A percentile compares a stretch with the other conserved stretches of the same genome.
Conservation (phyloP, 2,113 vertebrate genomes). For the Paracanthobrama guichenoti region DNA sequence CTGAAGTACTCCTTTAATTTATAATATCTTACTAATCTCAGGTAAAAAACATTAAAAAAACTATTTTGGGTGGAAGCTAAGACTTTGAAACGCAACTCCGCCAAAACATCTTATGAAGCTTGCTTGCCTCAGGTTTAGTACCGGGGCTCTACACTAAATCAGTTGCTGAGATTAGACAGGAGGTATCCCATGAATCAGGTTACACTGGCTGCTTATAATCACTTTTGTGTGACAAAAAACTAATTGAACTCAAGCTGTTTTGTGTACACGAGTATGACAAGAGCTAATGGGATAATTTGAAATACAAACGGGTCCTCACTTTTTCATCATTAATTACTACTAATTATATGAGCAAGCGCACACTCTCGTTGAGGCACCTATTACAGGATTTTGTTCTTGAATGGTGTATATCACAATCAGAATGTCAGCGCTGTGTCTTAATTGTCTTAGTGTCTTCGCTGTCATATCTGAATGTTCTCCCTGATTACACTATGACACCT, state of each 20-base stretch:
- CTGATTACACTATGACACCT: constrained; percentile 9
- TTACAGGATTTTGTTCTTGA: constrained; percentile 80
- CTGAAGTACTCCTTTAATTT: too few relatives aligned
- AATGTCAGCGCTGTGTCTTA: constrained; percentile 39
- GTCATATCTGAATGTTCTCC: not conserved
- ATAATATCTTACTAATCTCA: not conserved
- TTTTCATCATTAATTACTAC: constrained; percentile 99
- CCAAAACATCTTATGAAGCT: not conserved
- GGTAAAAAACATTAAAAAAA: not conserved
- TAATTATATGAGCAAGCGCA: constrained; percentile 98
- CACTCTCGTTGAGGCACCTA: constrained; percentile 88
- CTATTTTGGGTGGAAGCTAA: not conserved
- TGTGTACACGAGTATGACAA: constrained; percentile 98
- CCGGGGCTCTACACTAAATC: constrained; percentile 32
- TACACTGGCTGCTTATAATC: constrained; percentile 76
- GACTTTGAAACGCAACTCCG: not conserved
- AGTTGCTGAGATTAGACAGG: constrained; percentile 53
- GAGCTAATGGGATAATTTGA: constrained; percentile 99
- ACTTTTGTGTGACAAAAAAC: constrained; percentile 86
- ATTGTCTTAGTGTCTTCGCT: constrained; percentile 4
- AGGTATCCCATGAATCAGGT: constrained; percentile 58
- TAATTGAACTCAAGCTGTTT: constrained; percentile 99
- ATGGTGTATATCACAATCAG: constrained; percentile 58
- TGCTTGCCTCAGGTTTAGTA: not conserved
- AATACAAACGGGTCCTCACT: constrained; percentile 99